Evolutionary conservation across 2,113 vertebrate genomes (phyloP), one percentile per base, ranked within the genome.

Genomic region (Gopherus flavomarginatus): DNA sequence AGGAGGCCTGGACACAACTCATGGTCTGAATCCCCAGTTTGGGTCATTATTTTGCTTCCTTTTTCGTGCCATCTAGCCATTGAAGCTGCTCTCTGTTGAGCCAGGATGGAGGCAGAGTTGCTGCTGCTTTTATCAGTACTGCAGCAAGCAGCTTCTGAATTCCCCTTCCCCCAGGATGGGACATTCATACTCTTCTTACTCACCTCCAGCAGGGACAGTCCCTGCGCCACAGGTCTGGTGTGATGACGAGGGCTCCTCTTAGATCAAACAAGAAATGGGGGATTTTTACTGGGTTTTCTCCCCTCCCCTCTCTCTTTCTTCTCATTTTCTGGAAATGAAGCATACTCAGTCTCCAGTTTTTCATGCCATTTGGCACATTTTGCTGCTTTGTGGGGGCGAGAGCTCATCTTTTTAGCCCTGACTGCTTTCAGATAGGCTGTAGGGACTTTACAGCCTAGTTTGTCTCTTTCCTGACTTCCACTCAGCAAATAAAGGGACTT

Each of bases 261-360:
- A 65, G 75, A 35, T 13, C 90, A 69, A 93, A 88, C 87, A 85
- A 89, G 59, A 93, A 12, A 8, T 0, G 1, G 31, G 93, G 93
- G 93, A 75, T 78, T 93, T 92, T 94, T 50, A 52, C 77, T 8
- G 62, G 87, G 77, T 62, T 87, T 91, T 89, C 89, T 95, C 24
- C 87, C 91, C 65, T 62, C 0, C 2, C n/a, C n/a, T 75, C 6
- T 52, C 54, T 52, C 47, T 81, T 83, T 85, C 81, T 75, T 53
- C 82, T 90, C 85, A 59, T 92, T 94, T 95, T 94, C 95, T 94
- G 91, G 93, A 94, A 96, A 88, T 49, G 79, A 87, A 82, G 62
- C 56, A 52, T 80, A 35, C 52, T 35, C 4, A 0, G 24, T 56
- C 35, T 88, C 65, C 50, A 59, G 79, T 38, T 79, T 42, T 83